Conservation (phyloP, 1,140 invertebrate genomes). For the Whitmania pigra region DNA sequence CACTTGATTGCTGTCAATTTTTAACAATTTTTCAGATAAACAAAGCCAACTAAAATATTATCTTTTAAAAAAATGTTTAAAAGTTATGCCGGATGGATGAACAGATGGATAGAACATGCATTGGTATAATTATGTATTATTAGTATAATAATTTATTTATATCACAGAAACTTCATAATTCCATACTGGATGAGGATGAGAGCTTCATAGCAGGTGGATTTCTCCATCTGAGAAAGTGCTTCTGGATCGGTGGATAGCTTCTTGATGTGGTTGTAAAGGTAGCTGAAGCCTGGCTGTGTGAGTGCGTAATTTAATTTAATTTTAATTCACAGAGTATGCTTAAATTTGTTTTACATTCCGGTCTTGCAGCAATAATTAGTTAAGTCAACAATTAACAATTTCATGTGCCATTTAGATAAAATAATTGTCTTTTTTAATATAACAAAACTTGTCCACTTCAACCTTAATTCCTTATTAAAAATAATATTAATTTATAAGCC, state of each 20-base stretch:
- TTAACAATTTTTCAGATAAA: neutral
- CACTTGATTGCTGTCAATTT: conserved; percentile 63
- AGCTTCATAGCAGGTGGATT: conserved; percentile 54
- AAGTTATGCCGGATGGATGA: too few relatives aligned
- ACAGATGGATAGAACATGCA: too few relatives aligned
- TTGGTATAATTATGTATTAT: neutral
- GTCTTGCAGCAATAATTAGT: too few relatives aligned
- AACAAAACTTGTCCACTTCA: too few relatives aligned
- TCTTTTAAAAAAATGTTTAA: neutral
- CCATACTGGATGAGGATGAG: conserved; percentile 42
- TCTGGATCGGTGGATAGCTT: conserved; percentile 52
- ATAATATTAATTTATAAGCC: too few relatives aligned
- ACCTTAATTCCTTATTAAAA: too few relatives aligned
- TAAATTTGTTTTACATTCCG: too few relatives aligned
- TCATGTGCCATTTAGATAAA: too few relatives aligned
- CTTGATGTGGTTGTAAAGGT: conserved; percentile 61
- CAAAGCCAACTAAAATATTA: neutral
- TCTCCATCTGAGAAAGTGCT: conserved; percentile 68
- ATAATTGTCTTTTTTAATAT: too few relatives aligned
- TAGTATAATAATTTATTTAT: neutral
- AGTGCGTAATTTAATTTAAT: neutral
- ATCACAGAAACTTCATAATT: neutral
- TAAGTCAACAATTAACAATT: too few relatives aligned
- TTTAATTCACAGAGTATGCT: neutral
- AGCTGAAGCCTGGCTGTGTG: conserved; percentile 70